Conservation (phyloP, 2,888 invertebrate species). For the Lasioglossum oenotherae region DNA sequence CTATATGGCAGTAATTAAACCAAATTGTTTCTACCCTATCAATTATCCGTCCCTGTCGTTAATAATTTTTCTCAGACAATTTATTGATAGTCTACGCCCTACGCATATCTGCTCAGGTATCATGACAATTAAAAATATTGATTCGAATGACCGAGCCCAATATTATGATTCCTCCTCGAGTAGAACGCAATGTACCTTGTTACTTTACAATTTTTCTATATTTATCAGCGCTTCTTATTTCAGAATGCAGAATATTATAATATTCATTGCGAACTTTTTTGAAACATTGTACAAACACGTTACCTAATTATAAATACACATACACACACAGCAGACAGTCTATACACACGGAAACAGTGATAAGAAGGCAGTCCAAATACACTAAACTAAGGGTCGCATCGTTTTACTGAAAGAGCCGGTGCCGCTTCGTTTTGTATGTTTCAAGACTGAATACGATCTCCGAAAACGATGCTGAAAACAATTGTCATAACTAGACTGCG, state of each 20-base stretch:
- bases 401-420: conserved; percentile 29
- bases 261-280: background rate
- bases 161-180: conserved; percentile 24
- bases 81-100: background rate
- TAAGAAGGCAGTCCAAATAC: background rate
- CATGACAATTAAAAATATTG: background rate
- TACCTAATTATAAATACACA: conserved; percentile 22
- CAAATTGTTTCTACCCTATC: background rate
- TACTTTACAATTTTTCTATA: background rate
- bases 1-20: background rate
- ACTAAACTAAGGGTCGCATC: background rate
- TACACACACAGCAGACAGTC: background rate
- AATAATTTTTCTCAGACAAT: background rate
- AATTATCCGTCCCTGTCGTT: background rate
- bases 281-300: conserved; percentile 3
- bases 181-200: background rate
- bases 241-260: background rate
- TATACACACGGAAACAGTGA: background rate
- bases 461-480: background rate
- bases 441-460: conserved; percentile 48
- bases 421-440: background rate
- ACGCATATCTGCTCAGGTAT: background rate
- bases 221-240: background rate
- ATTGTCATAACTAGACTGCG: background rate
- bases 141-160: background rate